Evolutionary conservation across 2,797 vertebrate genomes (phyloP), one percentile per base, ranked within the genome.

Genomic region (Saxicola maurus): DNA sequence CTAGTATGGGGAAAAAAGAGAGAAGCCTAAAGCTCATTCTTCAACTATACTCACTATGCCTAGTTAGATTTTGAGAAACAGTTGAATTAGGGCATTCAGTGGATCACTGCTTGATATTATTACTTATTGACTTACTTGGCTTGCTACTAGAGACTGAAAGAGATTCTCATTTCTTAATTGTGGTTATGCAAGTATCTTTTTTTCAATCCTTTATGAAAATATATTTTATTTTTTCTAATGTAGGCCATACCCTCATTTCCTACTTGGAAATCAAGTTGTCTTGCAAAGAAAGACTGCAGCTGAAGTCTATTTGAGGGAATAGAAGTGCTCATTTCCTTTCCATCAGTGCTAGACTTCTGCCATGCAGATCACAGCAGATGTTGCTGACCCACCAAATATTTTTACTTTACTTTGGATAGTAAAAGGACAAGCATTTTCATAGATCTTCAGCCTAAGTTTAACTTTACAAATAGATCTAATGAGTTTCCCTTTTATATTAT

Each of bases 271-370:
- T 25, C 30, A 73, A 17, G 15, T 72, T 61, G 25, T 74, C 4
- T 24, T 76, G 12, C 9, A 9, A 24, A 89, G 57, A 18, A 56
- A 38, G 15, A 16, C 62, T 89, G 60, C 56, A 49, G 27, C 27
- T 90, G 84, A 33, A 6, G 11, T 10, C 48, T 80, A 2, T 78
- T 72, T 61, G 59, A 46, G 30, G 61, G 38, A 76, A 19, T 37
- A 33, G 35, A 78, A 68, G 38, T 69, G 40, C 20, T 40, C 12
- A 45, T 88, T 90, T 87, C 35, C 72, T 87, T 76, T 79, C 67
- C 11, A 11, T 86, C 38, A n/a, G 27, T 53, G 33, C 38, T 46
- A 53, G 48, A 25, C 21, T 81, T 86, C 33, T 35, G 6, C 42
- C 31, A 5, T 51, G n/a, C 46, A 51, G 49, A 57, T 71, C 38